Evolutionary conservation across 2,888 invertebrate genomes (phyloP), one percentile per base, ranked within the genome.

Genomic region (Drosophila paramelanica): DNA sequence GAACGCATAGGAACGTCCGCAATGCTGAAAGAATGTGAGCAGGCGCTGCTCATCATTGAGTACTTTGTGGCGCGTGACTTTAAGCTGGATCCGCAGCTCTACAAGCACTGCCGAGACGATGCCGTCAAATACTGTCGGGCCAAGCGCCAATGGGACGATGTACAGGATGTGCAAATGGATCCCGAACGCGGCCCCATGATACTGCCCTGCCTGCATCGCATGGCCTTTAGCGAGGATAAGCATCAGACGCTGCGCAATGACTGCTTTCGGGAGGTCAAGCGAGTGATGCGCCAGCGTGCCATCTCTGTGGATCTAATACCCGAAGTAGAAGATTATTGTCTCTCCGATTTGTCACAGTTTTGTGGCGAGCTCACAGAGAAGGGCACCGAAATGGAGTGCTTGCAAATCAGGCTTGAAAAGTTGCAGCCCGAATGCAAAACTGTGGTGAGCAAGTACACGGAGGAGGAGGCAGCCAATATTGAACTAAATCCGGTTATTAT

Each of bases 31-130:
- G 95, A 96, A 14, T 99, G 99, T 93, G 98, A 98, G 93, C 95
- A 96, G 73, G 96, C 98, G 8, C 93, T 99, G 45, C 93, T 99
- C 66, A 98, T 99, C 92, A 98, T 99, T 87, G 98, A 99, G 91
- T 99, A 98, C 92, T 99, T 99, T 92, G 95, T 99, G 70, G 97
- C 98, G 0, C 94, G 99, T 83, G 97, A 99, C 93, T 99, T 98
- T 91, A 97, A 97, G 87, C 93, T 98, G 49, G 98, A 98, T 92
- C 96, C 98, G 0, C 96, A 96, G 80, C 93, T 99, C 45, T 99
- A 97, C 90, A 91, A 95, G 89, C 95, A 96, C 33, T 99, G 99
- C 90, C 96, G 95, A 86, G 94, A 95, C 73, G 98, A 99, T 93
- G 98, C 99, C 3, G 94, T 94, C 4, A 95, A 94, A 59, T 94